Conservation (phyloP, 2,888 invertebrate genomes). For the Ptychoptera contaminata region DNA sequence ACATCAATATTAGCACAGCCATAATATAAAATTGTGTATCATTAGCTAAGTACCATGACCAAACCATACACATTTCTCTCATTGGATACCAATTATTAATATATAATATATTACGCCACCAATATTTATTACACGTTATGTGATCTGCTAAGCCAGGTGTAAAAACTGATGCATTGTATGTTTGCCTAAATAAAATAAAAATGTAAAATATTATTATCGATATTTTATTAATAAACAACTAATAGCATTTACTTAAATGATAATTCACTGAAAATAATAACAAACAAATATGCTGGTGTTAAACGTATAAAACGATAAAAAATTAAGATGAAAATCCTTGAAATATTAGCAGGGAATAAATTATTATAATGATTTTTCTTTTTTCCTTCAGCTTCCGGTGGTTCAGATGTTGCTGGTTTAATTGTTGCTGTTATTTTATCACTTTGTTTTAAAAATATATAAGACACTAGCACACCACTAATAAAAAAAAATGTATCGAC, state of each 20-base stretch:
- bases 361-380: constrained; percentile 4
- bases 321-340: constrained; percentile 36
- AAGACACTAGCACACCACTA: constrained; percentile 61
- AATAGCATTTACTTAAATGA: constrained; percentile 32
- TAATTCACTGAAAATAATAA: constrained; percentile 58
- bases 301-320: constrained; percentile 53
- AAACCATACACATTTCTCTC: constrained; percentile 63
- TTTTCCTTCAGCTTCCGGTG: constrained; percentile 12
- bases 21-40: constrained; percentile 64
- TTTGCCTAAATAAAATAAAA: constrained; percentile 33
- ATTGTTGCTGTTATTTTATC: constrained; percentile 20
- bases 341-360: constrained; percentile 14
- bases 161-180: constrained; percentile 55
- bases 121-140: constrained; percentile 55
- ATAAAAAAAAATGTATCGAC: constrained; percentile 80
- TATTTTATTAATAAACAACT: background rate
- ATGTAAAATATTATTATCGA: background rate
- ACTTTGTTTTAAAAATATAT: constrained; percentile 50
- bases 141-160: constrained; percentile 55
- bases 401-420: constrained; percentile 28
- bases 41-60: constrained; percentile 73
- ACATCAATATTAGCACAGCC: constrained; percentile 45
- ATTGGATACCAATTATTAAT: constrained; percentile 66
- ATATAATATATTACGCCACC: constrained; percentile 76
- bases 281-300: constrained; percentile 68